Base-by-base conservation (phyloP, 2,888 invertebrate genomes). In the Meganola albula region DNA sequence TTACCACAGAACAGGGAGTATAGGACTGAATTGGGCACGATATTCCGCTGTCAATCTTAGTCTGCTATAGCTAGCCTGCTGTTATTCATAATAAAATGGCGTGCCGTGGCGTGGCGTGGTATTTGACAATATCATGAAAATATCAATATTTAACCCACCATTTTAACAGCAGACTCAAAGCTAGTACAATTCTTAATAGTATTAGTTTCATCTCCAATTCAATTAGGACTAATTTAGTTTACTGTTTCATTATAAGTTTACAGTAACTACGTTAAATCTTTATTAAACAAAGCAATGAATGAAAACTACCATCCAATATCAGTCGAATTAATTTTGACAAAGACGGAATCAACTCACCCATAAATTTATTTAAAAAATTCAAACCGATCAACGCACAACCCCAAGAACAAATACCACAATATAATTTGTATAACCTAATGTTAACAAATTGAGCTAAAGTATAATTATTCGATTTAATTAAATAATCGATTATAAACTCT, bases 391-490 rank as follows among this genome's bases (percentile, higher is more conserved):
- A 73, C 68, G 64, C 82, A 83, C 83, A 82, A 83, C 82, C 80
- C 59, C 64, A 54, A 63, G 63, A 70, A 63, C 61, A 49, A 60
- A 63, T 61, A 58, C 55, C 59, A 49, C 61, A 52, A 65, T 71
- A 73, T 36, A 70, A 71, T 76, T 70, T 73, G 63, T 63, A 53
- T 52, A 74, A 77, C 67, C 58, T 71, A 74, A 74, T 70, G 63
- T 69, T 59, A 78, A 76, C 75, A 72, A 67, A 74, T 77, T 78
- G 77, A 78, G 73, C 76, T 77, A 74, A 72, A 71, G 54, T 64
- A 50, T 58, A 55, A 48, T 47, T 51, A 40, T 46, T 44, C 37
- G 39, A 25, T 37, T 56, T 49, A 54, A 52, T 53, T 53, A 41
- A 59, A 52, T 48, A 56, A 45, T 53, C 46, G 46, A 53, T 48